Evolutionary conservation across 2,888 invertebrate species (phyloP).

Genomic region (Acanthacorydalis orientalis): DNA sequence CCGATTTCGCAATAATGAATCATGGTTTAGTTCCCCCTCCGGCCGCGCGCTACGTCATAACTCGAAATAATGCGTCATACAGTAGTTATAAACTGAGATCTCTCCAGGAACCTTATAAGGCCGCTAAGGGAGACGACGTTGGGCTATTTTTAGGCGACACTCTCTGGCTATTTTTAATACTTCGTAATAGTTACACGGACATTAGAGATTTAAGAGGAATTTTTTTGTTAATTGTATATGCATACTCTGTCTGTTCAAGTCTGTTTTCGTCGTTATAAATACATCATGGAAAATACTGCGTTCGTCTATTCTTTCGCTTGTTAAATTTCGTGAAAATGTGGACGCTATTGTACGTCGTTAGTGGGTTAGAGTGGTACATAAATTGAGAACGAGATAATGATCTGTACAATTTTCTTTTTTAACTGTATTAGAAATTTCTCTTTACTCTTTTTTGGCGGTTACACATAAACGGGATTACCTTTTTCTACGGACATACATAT

Average conservation of each 20-base stretch:
- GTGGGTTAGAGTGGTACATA: no score
- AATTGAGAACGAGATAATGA: no score
- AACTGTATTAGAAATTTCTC: no score
- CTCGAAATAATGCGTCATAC: not conserved
- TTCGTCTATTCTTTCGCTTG: not conserved
- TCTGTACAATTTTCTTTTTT: no score
- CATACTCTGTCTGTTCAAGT: not conserved
- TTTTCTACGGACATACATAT: constrained; percentile 3
- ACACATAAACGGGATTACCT: not conserved
- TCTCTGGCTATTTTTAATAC: not conserved
- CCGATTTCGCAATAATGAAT: not conserved
- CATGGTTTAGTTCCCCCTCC: not conserved
- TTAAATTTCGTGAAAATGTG: no score
- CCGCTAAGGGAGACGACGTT: constrained; percentile 8
- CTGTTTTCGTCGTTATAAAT: not conserved
- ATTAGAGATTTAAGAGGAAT: no score
- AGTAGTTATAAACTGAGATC: not conserved
- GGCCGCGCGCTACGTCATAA: not conserved
- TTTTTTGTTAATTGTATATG: not conserved
- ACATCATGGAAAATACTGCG: not conserved
- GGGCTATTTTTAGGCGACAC: not conserved
- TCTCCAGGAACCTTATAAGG: constrained; percentile 16
- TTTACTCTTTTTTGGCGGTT: no score
- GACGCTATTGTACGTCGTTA: no score
- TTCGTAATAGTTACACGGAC: no score